These are phyloP conservation scores for Drosophila acutilabella DNA, from an alignment of 2,888 invertebrate species.

Conservation along the genomic window DNA sequence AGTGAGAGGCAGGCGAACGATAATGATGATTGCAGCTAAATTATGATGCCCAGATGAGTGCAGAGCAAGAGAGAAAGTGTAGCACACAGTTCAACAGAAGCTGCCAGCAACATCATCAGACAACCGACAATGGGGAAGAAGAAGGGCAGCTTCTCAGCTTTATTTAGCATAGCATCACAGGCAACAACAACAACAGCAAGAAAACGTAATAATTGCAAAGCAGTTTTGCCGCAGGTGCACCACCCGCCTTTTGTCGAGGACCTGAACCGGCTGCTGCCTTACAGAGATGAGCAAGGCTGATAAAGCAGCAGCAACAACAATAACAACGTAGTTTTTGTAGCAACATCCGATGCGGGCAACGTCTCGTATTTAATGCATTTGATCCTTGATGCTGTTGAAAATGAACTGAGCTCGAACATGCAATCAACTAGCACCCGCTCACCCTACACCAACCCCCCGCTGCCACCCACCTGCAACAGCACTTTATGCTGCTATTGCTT, in stretches of 20 bases:
- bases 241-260: constrained; percentile 67
- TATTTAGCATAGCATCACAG: constrained; percentile 69
- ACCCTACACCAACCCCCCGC: neutral
- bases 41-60: constrained; percentile 79
- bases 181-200: constrained; percentile 33
- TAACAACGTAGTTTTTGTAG: constrained; percentile 52
- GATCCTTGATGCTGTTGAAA: constrained; percentile 82
- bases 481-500: constrained; percentile 8
- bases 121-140: constrained; percentile 2
- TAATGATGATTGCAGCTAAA: constrained; percentile 85
- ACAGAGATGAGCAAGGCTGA: constrained; percentile 75
- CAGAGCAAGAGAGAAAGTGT: constrained; percentile 65
- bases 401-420: constrained; percentile 82
- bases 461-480: neutral
- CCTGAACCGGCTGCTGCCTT: constrained; percentile 59
- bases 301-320: constrained; percentile 65
- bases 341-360: constrained; percentile 67
- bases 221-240: constrained; percentile 78
- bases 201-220: constrained; percentile 80
- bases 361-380: constrained; percentile 80
- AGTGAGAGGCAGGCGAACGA: constrained; percentile 60
- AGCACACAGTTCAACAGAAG: constrained; percentile 72
- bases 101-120: constrained; percentile 75
- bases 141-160: constrained; percentile 48
- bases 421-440: constrained; percentile 71